Evolutionary conservation across 2,888 invertebrate genomes (phyloP).

Genomic region (Aphrophora alni): DNA sequence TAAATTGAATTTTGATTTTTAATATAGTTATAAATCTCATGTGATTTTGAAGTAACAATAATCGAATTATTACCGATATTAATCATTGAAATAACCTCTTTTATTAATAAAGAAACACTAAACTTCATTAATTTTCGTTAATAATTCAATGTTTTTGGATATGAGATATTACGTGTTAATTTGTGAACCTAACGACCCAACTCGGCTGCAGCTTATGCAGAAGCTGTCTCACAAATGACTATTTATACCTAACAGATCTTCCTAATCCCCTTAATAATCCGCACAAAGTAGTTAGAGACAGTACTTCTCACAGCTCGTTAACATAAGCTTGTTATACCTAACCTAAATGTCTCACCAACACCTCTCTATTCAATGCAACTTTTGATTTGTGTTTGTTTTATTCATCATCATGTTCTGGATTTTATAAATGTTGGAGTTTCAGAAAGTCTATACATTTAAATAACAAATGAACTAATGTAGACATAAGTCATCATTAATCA

Average conservation of each 20-base stretch:
- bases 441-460: background rate
- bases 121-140: too few relatives aligned
- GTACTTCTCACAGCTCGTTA: background rate
- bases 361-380: background rate
- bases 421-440: too few relatives aligned
- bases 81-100: too few relatives aligned
- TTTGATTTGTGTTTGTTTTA: background rate
- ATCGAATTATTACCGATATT: too few relatives aligned
- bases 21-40: too few relatives aligned
- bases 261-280: background rate
- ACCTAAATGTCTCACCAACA: background rate
- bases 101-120: too few relatives aligned
- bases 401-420: background rate
- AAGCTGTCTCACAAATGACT: background rate
- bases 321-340: background rate
- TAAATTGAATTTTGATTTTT: too few relatives aligned
- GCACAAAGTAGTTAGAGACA: background rate
- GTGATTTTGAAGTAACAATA: too few relatives aligned
- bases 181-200: background rate
- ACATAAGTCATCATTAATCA: too few relatives aligned
- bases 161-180: background rate
- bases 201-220: background rate
- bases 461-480: too few relatives aligned
- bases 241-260: background rate
- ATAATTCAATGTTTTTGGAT: too few relatives aligned